Evolutionary conservation across 1,140 invertebrate species (phyloP).

Genomic region (Diorhabda sublineata): DNA sequence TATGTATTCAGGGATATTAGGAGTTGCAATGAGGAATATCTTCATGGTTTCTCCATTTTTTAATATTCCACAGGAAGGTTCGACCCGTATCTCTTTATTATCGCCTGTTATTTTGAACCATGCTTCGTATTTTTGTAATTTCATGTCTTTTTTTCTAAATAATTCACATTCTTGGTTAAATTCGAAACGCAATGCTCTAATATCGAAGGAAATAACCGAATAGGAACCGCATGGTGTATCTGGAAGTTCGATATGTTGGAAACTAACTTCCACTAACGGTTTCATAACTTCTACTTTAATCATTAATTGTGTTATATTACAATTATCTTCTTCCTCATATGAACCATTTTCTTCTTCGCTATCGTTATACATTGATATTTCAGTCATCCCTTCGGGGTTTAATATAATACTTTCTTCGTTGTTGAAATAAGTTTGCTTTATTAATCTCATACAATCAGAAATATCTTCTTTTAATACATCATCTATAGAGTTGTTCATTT

Average conservation of each 20-base stretch:
- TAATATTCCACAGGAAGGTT: constrained; percentile 34
- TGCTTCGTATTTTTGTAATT: constrained; percentile 17
- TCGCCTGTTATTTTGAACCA: constrained; percentile 32
- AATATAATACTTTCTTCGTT: constrained; percentile 20
- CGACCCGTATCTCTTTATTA: constrained; percentile 29
- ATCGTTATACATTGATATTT: constrained; percentile 8
- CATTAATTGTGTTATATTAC: background rate
- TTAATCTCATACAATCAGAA: background rate
- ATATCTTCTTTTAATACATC: background rate
- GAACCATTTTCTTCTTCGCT: background rate
- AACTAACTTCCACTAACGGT: constrained; percentile 26
- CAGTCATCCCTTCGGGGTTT: constrained; percentile 13
- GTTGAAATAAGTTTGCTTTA: constrained; percentile 17
- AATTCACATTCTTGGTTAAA: constrained; percentile 15
- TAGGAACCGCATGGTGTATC: constrained; percentile 39
- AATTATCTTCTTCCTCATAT: background rate
- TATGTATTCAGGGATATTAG: constrained; percentile 27
- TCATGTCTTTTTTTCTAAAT: constrained; percentile 3
- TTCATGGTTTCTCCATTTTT: constrained; percentile 25
- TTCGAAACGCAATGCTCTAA: constrained; percentile 17
- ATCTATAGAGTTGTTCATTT: background rate
- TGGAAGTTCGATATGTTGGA: constrained; percentile 33
- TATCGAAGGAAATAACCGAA: constrained; percentile 26
- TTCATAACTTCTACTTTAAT: constrained; percentile 6
- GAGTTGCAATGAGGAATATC: constrained; percentile 31